phyloP scores from a whole-genome alignment of 2,113 vertebrate species.

The Hipposideros armiger region DNA sequence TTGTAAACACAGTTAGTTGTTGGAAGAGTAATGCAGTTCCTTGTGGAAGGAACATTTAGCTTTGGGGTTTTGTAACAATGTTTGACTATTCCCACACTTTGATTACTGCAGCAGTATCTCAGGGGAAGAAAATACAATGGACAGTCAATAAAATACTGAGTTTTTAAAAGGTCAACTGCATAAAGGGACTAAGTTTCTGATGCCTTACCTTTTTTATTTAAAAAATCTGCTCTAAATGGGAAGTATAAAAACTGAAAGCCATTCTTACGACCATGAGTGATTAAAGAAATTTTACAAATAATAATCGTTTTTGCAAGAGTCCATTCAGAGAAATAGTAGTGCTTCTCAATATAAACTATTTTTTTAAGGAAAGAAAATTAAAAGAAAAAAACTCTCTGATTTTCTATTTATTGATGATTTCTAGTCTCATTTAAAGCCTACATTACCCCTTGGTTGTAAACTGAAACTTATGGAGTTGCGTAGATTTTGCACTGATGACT shows the following conservation, averaged over 20 bases:
- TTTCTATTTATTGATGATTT: constrained; percentile 20
- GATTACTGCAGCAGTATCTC: constrained; percentile 84
- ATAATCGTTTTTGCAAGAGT: not conserved
- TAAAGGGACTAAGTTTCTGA: constrained; percentile 80
- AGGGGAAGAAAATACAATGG: constrained; percentile 83
- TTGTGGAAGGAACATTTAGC: constrained; percentile 68
- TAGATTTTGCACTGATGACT: not conserved
- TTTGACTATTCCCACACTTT: constrained; percentile 82
- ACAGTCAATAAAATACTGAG: constrained; percentile 86
- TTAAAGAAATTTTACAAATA: constrained; percentile 67
- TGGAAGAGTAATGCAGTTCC: constrained; percentile 31
- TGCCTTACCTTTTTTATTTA: constrained; percentile 80
- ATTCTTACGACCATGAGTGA: constrained; percentile 54
- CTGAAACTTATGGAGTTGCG: not conserved
- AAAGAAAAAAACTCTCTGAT: constrained; percentile 13
- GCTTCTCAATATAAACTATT: constrained; percentile 34
- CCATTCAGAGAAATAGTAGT: constrained; percentile 18
- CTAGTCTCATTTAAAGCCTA: not conserved
- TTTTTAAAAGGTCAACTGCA: constrained; percentile 87
- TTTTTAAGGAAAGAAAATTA: not conserved
- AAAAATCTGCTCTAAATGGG: constrained; percentile 76
- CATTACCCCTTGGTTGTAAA: not conserved
- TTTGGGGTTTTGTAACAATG: constrained; percentile 82
- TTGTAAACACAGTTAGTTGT: constrained; percentile 72
- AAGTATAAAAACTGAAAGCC: constrained; percentile 70